phyloP scores from a whole-genome alignment of 2,888 invertebrate species.

The Cancer borealis region DNA sequence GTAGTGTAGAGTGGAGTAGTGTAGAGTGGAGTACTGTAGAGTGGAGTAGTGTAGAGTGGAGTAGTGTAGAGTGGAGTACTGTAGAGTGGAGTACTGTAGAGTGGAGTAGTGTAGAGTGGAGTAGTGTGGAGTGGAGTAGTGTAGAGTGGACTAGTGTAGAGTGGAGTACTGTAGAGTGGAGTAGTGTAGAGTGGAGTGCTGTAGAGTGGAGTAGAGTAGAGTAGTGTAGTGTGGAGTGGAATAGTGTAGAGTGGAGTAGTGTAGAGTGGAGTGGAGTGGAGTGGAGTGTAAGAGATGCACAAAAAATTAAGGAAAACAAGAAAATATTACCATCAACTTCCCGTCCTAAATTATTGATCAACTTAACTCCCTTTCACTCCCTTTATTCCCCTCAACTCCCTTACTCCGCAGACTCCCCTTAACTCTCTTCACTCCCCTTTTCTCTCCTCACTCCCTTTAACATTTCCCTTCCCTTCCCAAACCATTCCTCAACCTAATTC shows the following conservation, averaged over 20 bases:
- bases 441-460: background rate
- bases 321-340: no score
- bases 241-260: no score
- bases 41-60: background rate
- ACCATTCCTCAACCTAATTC: background rate
- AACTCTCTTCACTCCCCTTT: background rate
- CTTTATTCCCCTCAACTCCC: background rate
- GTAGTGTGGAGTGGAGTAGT: background rate
- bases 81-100: background rate
- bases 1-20: no score
- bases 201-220: background rate
- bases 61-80: background rate
- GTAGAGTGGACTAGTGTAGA: background rate
- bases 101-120: background rate
- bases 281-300: no score
- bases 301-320: no score
- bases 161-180: background rate
- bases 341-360: no score
- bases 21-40: no score
- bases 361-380: background rate
- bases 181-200: background rate
- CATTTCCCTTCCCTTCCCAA: background rate
- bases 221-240: no score
- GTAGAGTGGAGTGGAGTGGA: no score
- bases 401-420: background rate